These are phyloP conservation scores for Rhizoglyphus robini DNA, from an alignment of 1,140 invertebrate species.

Conservation along the genomic window DNA sequence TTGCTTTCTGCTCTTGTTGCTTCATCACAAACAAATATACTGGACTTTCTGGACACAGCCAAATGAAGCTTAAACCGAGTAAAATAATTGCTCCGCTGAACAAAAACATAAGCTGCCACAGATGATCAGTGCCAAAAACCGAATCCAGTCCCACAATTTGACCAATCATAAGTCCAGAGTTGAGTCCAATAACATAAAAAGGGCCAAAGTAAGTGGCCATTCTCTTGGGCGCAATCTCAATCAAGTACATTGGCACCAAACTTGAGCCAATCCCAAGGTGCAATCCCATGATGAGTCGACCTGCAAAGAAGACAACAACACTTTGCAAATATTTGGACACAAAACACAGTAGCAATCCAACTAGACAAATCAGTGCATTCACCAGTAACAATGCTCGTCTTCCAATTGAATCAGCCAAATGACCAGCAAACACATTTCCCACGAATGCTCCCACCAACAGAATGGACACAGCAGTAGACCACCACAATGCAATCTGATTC, in stretches of 20 bases:
- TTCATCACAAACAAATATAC: conserved; percentile 62
- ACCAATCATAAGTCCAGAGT: conserved; percentile 59
- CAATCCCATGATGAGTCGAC: conserved; percentile 54
- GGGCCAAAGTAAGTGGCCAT: conserved; percentile 47
- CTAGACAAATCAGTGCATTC: conserved; percentile 37
- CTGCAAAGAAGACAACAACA: conserved; percentile 56
- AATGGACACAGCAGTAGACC: conserved; percentile 61
- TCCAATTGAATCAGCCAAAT: conserved; percentile 53
- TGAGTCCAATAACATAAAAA: conserved; percentile 66
- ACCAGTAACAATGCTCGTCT: conserved; percentile 45
- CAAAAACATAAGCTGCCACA: conserved; percentile 57
- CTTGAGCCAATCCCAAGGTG: conserved; percentile 57
- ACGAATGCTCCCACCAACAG: conserved; percentile 61
- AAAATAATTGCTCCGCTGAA: conserved; percentile 38
- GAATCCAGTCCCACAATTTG: conserved; percentile 55
- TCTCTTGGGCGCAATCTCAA: conserved; percentile 60
- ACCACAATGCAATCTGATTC: conserved; percentile 47
- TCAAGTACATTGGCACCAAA: conserved; percentile 68
- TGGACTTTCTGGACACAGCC: conserved; percentile 64
- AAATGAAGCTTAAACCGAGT: conserved; percentile 32
- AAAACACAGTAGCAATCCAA: conserved; percentile 47
- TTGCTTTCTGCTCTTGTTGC: conserved; percentile 44
- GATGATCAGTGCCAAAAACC: conserved; percentile 46
- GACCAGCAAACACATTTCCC: conserved; percentile 53
- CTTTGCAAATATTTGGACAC: conserved; percentile 44